Evolutionary conservation across 2,797 vertebrate species (phyloP).

Genomic region (Siniperca undulata): DNA sequence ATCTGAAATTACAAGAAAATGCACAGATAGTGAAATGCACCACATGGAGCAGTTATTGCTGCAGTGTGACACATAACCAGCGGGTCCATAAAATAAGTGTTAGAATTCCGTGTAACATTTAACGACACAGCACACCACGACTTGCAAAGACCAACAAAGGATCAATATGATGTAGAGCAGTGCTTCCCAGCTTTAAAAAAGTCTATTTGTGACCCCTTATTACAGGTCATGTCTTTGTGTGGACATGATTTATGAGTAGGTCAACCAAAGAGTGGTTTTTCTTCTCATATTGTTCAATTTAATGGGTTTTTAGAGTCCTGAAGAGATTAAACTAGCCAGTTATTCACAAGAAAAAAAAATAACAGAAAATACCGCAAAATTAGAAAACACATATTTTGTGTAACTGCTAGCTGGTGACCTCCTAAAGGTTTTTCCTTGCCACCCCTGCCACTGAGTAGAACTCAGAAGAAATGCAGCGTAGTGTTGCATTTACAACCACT

Average conservation of each 20-base stretch:
- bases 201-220: not conserved
- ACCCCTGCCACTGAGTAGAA: not conserved
- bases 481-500: conserved; percentile 29
- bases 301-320: not conserved
- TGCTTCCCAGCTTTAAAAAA: not conserved
- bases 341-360: not conserved
- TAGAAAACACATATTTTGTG: not conserved
- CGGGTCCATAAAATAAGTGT: not conserved
- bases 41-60: not conserved
- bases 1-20: not conserved
- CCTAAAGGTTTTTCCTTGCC: not conserved
- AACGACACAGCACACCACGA: not conserved
- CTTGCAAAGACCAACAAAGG: not conserved
- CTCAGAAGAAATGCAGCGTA: not conserved
- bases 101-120: not conserved
- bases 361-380: not conserved
- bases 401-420: not conserved
- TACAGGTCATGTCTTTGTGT: not conserved
- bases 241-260: not conserved
- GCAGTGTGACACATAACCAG: not conserved
- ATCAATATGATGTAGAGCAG: not conserved
- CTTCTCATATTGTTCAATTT: not conserved
- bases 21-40: not conserved
- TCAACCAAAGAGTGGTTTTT: not conserved
- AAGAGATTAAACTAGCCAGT: not conserved